Evolutionary conservation across 2,888 invertebrate genomes (phyloP).

Genomic region (Pristionchus japonicus): DNA sequence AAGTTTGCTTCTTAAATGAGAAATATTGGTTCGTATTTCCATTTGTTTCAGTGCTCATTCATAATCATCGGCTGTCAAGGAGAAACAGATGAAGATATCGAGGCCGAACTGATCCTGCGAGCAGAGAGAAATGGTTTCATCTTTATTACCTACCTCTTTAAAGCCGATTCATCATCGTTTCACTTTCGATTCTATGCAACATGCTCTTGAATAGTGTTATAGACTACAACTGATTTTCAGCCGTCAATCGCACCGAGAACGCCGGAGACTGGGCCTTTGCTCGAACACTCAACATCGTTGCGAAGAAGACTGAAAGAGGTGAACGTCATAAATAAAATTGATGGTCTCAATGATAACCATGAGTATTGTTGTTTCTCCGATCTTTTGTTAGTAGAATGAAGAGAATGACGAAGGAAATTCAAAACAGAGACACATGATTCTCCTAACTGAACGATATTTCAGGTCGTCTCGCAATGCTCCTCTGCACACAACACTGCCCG

Average conservation of each 20-base stretch:
- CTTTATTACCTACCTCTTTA: not conserved
- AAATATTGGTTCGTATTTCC: not conserved
- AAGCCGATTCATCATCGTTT: not conserved
- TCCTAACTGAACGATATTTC: no score
- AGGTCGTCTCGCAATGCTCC: not conserved
- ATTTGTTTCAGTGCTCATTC: not conserved
- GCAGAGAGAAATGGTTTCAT: not conserved
- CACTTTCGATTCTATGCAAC: not conserved
- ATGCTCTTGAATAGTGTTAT: not conserved
- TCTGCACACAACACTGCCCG: not conserved
- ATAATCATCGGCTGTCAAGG: not conserved
- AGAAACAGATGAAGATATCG: not conserved
- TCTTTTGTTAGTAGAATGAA: no score
- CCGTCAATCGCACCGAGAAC: not conserved
- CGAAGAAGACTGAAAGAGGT: conserved; percentile 5
- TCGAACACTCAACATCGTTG: not conserved
- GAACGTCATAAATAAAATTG: no score
- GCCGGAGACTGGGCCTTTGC: not conserved
- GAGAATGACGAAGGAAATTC: no score
- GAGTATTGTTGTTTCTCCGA: no score
- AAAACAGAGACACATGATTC: no score
- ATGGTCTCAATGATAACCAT: no score
- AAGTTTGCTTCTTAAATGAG: not conserved
- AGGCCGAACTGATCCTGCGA: not conserved
- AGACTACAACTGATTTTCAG: not conserved